Evolutionary conservation across 2,797 vertebrate species (phyloP).

Genomic region (Neopelma chrysocephalum): DNA sequence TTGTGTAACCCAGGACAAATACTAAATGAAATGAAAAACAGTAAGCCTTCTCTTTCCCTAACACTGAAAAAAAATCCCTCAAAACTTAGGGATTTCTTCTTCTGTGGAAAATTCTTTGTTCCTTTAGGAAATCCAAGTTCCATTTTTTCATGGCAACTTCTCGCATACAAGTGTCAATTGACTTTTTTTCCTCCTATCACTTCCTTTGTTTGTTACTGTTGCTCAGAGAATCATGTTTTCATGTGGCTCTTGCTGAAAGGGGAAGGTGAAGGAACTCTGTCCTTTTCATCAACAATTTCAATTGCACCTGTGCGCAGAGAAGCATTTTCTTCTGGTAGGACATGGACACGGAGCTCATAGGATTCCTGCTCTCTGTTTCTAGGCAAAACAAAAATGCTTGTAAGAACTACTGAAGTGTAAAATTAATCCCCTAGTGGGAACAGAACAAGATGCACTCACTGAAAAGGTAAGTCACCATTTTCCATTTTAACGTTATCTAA

Average conservation of each 20-base stretch:
- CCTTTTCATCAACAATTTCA: not conserved
- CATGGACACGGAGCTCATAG: accelerated
- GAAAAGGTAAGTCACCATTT: not conserved
- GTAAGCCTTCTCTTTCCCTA: not conserved
- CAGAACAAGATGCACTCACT: not conserved
- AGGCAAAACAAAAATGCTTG: not conserved
- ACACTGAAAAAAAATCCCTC: not conserved
- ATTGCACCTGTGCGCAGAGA: not conserved
- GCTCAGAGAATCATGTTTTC: not conserved
- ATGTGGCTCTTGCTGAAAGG: not conserved
- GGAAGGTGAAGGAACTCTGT: not conserved
- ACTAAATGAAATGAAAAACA: not conserved
- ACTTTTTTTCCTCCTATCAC: not conserved
- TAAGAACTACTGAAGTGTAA: not conserved
- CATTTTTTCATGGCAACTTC: not conserved
- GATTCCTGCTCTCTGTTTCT: accelerated
- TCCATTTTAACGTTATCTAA: not conserved
- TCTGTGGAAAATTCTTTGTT: not conserved
- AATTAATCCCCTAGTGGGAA: not conserved
- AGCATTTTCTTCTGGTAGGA: not conserved
- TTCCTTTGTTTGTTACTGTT: not conserved
- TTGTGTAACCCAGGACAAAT: not conserved
- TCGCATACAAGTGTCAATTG: not conserved
- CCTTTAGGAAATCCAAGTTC: not conserved
- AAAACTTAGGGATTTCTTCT: not conserved